Percentiles rank a stretch among this genome's conserved stretches.
Evolutionary conservation across 1,140 invertebrate species (phyloP).

Genomic region (Eupeodes corollae): DNA sequence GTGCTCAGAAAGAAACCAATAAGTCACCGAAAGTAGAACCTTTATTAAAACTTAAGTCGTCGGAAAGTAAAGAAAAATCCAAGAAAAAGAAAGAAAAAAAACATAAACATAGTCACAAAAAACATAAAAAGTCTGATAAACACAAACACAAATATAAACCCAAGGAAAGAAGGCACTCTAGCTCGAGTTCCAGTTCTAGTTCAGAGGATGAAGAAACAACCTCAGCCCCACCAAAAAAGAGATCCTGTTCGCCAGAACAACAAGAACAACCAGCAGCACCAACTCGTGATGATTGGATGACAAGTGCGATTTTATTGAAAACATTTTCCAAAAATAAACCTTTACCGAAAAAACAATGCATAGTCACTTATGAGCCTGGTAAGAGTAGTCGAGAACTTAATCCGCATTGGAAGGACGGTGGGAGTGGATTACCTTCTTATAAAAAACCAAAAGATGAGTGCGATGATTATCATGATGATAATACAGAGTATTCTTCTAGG

Average conservation of each 20-base stretch:
- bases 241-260: not conserved
- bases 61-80: constrained; percentile 16
- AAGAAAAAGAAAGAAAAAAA: constrained; percentile 14
- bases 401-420: constrained; percentile 85
- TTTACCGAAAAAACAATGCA: constrained; percentile 40
- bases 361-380: constrained; percentile 55
- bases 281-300: constrained; percentile 46
- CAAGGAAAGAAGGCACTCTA: constrained; percentile 14
- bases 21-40: constrained; percentile 31
- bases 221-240: constrained; percentile 1
- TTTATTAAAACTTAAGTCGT: constrained; percentile 34
- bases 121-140: constrained; percentile 9
- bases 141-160: constrained; percentile 20
- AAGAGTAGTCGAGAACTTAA: constrained; percentile 71
- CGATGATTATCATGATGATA: constrained; percentile 5
- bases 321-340: constrained; percentile 36
- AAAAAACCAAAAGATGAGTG: constrained; percentile 36
- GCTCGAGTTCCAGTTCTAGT: constrained; percentile 10
- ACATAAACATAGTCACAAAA: too few relatives aligned
- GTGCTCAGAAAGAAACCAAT: constrained; percentile 22
- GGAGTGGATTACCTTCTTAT: constrained; percentile 60
- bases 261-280: constrained; percentile 1
- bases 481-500: not conserved
- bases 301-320: constrained; percentile 39
- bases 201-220: not conserved